These are phyloP conservation scores for Phoebastria nigripes DNA, from an alignment of 2,797 vertebrate species.

Conservation along the genomic window DNA sequence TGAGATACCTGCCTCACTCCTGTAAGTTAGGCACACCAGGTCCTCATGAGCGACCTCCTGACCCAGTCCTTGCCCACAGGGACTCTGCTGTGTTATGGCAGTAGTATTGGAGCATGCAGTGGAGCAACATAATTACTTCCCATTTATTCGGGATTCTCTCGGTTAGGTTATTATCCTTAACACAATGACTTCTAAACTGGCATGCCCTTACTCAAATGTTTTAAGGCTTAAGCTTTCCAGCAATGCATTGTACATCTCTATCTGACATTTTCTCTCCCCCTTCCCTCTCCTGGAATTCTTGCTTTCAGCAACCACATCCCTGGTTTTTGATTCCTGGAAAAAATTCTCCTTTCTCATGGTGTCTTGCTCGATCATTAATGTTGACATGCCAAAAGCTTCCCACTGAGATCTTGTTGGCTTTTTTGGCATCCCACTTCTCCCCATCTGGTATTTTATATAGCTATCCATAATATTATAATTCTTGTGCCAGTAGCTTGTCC, in stretches of 20 bases:
- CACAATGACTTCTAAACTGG: slow-evolving; percentile 6
- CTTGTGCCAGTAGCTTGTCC: slow-evolving; percentile 57
- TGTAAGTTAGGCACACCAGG: neutral
- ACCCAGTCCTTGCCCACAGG: neutral
- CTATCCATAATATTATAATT: slow-evolving; percentile 12
- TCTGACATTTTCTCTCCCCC: neutral
- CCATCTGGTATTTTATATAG: slow-evolving; percentile 68
- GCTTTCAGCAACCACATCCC: slow-evolving; percentile 45
- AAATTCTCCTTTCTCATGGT: slow-evolving; percentile 30
- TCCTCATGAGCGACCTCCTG: neutral
- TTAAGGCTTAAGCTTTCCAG: slow-evolving; percentile 22
- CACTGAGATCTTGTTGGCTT: slow-evolving; percentile 44
- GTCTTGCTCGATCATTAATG: slow-evolving; percentile 33
- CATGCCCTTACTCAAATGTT: slow-evolving; percentile 5
- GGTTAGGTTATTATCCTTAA: neutral
- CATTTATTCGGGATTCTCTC: neutral
- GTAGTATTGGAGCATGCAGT: neutral
- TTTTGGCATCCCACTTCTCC: slow-evolving; percentile 46
- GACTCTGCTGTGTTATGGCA: neutral
- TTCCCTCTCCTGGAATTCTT: slow-evolving; percentile 23
- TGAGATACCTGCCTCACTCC: neutral
- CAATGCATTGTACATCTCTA: slow-evolving; percentile 5
- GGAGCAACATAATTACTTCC: neutral
- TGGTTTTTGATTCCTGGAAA: slow-evolving; percentile 55
- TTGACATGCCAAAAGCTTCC: slow-evolving; percentile 61